These are phyloP conservation scores for Orthosia incerta DNA, from an alignment of 2,888 invertebrate species.

Conservation along the genomic window DNA sequence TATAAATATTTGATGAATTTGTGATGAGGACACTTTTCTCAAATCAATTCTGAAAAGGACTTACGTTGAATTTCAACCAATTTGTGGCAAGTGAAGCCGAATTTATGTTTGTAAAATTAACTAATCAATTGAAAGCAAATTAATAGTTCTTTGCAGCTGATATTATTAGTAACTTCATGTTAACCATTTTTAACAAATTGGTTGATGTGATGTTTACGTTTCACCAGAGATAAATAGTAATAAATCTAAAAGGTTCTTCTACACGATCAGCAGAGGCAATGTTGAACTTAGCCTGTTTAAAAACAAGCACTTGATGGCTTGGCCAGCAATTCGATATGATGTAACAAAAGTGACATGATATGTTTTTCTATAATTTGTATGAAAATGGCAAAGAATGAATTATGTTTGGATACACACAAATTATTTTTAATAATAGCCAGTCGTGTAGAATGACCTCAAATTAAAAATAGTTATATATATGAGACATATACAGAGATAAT, in stretches of 20 bases:
- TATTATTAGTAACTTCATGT: background rate
- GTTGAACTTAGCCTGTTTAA: background rate
- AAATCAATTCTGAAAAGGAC: constrained; percentile 14
- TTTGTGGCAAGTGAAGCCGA: background rate
- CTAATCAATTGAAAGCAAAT: background rate
- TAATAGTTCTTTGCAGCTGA: background rate
- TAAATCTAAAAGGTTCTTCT: constrained; percentile 15
- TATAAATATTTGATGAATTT: constrained; percentile 13
- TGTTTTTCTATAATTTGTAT: background rate
- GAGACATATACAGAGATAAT: constrained; percentile 43
- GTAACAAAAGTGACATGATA: background rate
- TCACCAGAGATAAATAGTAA: constrained; percentile 1
- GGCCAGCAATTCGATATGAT: background rate
- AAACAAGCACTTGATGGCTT: background rate
- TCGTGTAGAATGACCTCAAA: constrained; percentile 30
- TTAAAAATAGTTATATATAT: constrained; percentile 41
- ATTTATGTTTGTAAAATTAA: background rate
- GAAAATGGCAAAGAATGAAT: background rate
- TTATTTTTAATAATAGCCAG: background rate
- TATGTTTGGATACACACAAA: too few relatives aligned
- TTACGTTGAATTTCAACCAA: constrained; percentile 8
- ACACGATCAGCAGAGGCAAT: background rate
- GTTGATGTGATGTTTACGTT: constrained; percentile 13
- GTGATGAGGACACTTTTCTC: constrained; percentile 21
- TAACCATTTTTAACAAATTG: background rate